Base-by-base conservation (phyloP, 2,113 vertebrate genomes). In the Atlantisia rogersi region DNA sequence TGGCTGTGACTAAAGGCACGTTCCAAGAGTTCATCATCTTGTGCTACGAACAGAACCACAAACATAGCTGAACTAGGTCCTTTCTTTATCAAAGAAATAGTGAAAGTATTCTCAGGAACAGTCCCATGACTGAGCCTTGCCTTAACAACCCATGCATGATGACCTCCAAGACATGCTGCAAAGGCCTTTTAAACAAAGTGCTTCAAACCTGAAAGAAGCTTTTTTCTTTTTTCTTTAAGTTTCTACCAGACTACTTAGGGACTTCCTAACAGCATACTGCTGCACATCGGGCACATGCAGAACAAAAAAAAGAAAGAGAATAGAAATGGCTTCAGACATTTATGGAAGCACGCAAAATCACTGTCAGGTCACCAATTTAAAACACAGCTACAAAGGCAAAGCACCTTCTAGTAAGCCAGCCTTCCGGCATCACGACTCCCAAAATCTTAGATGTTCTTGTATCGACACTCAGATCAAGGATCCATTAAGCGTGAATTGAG, bases 111-210 rank as follows among this genome's bases (percentile, higher is more conserved):
- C 79, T 95, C n/a, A 55, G 83, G 79, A 96, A 90, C 68, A 81
- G 90, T 92, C 94, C 92, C 95, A 94, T 96, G 93, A 96, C 94
- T 90, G 82, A 79, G 94, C 68, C 93, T 93, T 90, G 82, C 80
- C 90, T 92, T 92, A 96, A 94, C 88, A 96, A 92, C 31, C 88
- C 90, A 96, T 78, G 95, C 94, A 81, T 88, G 93, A 84, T 88
- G 92, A 95, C 93, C 92, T 97, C 67, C 93, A 56, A 92, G 85
- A 86, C 88, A 95, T 5, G 4, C 82, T 82, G 70, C 69, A 91
- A 82, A 82, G 55, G 79, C 42, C 64, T 92, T 88, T 90, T 31
- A 86, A 90, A 97, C 52, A 77, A 93, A 94, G 62, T 85, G 58
- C 62, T 92, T 94, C 78, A 69, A 95, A 95, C 65, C 25, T 91